Conservation (phyloP, 2,113 vertebrate genomes). For the Amphiprion percula region DNA sequence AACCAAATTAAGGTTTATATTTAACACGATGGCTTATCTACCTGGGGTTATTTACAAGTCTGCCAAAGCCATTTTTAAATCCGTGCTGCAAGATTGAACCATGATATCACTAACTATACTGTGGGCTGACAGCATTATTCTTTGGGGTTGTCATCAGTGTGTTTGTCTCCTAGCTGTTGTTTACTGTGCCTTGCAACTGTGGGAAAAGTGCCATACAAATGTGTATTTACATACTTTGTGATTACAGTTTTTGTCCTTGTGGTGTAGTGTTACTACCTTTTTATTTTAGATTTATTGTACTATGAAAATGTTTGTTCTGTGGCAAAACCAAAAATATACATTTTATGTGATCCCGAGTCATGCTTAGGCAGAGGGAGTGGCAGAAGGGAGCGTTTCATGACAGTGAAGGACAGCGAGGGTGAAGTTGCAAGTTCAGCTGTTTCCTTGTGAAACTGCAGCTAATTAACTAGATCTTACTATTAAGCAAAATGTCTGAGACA, state of each 20-base stretch:
- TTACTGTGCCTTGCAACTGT: slow-evolving; percentile 7
- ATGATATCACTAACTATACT: background rate
- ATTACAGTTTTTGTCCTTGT: slow-evolving; percentile 46
- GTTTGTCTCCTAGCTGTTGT: slow-evolving; percentile 24
- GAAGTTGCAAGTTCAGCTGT: slow-evolving; percentile 29
- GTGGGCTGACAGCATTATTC: slow-evolving; percentile 3
- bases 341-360: slow-evolving; percentile 29
- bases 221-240: slow-evolving; percentile 10
- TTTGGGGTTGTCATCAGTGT: slow-evolving; percentile 19
- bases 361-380: slow-evolving; percentile 25
- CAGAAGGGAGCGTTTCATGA: background rate
- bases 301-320: slow-evolving; percentile 49
- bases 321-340: slow-evolving; percentile 46
- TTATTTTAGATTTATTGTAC: slow-evolving; percentile 55
- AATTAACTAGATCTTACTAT: no score
- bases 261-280: slow-evolving; percentile 23
- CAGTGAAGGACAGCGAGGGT: background rate
- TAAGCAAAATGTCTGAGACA: no score
- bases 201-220: slow-evolving; percentile 27
- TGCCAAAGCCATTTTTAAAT: background rate
- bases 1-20: background rate
- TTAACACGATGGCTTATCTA: background rate
- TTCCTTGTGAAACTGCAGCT: background rate
- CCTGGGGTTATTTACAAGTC: background rate
- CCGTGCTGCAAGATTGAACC: background rate